Evolutionary conservation across 2,113 vertebrate species (phyloP).

Genomic region (Lamprologus tigripictilis): DNA sequence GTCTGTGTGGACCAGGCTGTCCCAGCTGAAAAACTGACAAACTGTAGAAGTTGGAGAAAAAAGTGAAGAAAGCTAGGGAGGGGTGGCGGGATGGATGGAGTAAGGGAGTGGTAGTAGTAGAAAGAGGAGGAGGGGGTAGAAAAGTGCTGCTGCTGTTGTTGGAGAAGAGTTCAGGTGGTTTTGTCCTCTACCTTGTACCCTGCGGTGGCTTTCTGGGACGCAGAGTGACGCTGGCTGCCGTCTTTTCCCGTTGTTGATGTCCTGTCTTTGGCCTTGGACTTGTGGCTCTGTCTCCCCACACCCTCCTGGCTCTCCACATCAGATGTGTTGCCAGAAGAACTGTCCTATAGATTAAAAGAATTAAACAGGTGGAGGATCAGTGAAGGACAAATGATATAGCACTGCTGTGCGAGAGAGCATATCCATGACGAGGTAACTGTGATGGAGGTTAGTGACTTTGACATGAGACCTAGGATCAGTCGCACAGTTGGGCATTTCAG

Average conservation of each 20-base stretch:
- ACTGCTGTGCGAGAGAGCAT: not conserved
- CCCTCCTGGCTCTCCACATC: conserved; percentile 95
- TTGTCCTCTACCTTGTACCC: conserved; percentile 99
- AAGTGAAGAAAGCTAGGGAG: conserved; percentile 50
- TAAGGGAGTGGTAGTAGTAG: conserved; percentile 57
- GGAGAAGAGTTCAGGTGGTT: conserved; percentile 90
- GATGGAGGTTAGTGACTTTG: not conserved
- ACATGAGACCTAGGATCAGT: not conserved
- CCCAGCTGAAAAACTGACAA: conserved; percentile 57
- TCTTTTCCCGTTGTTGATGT: conserved; percentile 83
- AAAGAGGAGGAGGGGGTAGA: conserved; percentile 65
- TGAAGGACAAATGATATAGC: not conserved
- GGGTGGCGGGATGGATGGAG: conserved; percentile 52
- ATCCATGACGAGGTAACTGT: not conserved
- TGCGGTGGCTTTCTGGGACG: conserved; percentile 85
- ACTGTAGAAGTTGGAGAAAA: conserved; percentile 50
- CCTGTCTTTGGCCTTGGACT: conserved; percentile 83
- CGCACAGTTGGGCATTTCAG: not conserved
- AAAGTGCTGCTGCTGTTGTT: conserved; percentile 75
- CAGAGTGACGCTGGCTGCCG: conserved; percentile 77
- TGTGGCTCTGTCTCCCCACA: conserved; percentile 74
- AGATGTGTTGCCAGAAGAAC: conserved; percentile 90
- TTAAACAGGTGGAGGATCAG: not conserved
- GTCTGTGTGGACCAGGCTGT: conserved; percentile 23
- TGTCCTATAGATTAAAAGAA: conserved; percentile 76